Percentiles rank a stretch among this genome's conserved stretches.
These are phyloP conservation scores for Cladopsammia gracilis DNA, from an alignment of 64 coral and sea anemone genomes.

Conservation along the genomic window DNA sequence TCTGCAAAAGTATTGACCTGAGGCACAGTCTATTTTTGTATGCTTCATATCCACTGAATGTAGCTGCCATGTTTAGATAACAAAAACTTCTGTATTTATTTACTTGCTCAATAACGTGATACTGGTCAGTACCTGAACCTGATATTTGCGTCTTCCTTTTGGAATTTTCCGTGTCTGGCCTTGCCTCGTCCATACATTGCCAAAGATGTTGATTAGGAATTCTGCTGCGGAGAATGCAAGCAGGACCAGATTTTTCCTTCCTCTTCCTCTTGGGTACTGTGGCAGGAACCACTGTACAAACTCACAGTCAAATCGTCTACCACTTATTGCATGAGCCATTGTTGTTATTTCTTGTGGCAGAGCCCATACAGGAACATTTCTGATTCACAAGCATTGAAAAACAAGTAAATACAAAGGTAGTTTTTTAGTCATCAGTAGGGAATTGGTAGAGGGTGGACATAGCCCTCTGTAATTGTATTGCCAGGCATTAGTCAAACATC, in stretches of 20 bases:
- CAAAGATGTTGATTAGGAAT: not conserved
- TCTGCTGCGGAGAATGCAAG: constrained; percentile 2
- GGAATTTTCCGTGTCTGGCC: constrained; percentile 30
- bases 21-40: too few relatives aligned
- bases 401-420: not conserved
- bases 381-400: not conserved
- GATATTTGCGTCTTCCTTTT: constrained; percentile 11
- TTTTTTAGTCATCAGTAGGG: too few relatives aligned
- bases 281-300: constrained; percentile 50
- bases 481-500: too few relatives aligned
- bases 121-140: too few relatives aligned
- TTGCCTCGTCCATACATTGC: not conserved
- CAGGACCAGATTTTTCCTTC: not conserved
- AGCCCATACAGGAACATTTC: constrained; percentile 27
- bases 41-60: too few relatives aligned
- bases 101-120: too few relatives aligned
- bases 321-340: constrained; percentile 57
- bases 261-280: constrained; percentile 17
- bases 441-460: not conserved
- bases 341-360: constrained; percentile 12
- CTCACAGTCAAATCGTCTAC: constrained; percentile 18
- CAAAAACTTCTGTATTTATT: too few relatives aligned
- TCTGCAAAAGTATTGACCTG: too few relatives aligned
- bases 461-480: not conserved
- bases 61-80: too few relatives aligned